phyloP scores from a whole-genome alignment of 2,113 vertebrate species.

The Bujurquina vittata region DNA sequence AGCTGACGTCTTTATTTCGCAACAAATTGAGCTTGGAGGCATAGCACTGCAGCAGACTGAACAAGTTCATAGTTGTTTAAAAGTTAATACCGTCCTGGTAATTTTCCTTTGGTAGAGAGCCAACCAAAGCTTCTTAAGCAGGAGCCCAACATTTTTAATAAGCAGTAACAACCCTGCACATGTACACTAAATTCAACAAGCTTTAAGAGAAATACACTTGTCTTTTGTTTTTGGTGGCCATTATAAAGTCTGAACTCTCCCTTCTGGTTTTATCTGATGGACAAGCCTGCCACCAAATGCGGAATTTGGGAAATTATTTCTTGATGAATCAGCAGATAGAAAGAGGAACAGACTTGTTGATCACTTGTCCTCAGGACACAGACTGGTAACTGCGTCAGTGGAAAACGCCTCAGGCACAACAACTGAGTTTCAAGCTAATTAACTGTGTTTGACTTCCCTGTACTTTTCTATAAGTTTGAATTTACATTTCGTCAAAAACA shows the following conservation, averaged over 20 bases:
- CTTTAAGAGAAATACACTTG: neutral
- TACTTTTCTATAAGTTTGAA: neutral
- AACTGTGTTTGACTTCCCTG: neutral
- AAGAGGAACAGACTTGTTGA: neutral
- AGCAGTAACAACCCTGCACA: neutral
- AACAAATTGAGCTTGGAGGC: neutral
- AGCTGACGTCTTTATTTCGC: neutral
- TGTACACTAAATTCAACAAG: too few species aligned
- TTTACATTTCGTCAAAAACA: neutral
- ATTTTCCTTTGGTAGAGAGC: neutral
- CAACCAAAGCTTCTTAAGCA: neutral
- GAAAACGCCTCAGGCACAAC: neutral
- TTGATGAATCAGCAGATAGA: neutral
- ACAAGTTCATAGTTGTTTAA: neutral
- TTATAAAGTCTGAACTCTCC: neutral
- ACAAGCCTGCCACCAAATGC: neutral
- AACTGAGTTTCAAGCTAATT: neutral
- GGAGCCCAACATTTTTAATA: neutral
- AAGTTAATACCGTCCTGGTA: neutral
- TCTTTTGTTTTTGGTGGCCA: neutral
- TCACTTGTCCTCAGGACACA: neutral
- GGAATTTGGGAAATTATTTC: neutral
- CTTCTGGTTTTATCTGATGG: neutral
- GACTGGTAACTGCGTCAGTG: slow-evolving; percentile 25
- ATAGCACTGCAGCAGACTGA: neutral